Conservation (phyloP, 2,888 invertebrate genomes). For the Timema cristinae region DNA sequence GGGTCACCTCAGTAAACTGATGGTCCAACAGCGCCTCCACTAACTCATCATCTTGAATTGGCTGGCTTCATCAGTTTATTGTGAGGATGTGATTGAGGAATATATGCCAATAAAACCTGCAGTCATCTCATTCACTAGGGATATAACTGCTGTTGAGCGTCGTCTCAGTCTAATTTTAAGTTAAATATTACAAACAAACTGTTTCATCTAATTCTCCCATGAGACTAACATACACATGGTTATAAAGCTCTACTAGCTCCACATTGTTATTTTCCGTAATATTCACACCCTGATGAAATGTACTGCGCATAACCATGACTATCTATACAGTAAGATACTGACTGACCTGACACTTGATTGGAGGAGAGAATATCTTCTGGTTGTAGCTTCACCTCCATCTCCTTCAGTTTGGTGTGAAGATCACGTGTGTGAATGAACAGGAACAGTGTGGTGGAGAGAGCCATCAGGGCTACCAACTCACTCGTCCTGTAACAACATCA, state of each 20-base stretch:
- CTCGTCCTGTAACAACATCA: slow-evolving; percentile 60
- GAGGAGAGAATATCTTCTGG: slow-evolving; percentile 53
- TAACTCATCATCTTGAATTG: too few species aligned
- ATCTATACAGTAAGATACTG: background rate
- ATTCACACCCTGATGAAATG: background rate
- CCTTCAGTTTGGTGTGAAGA: slow-evolving; percentile 71
- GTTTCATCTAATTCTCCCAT: too few species aligned
- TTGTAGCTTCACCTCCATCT: slow-evolving; percentile 74
- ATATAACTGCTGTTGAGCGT: too few species aligned
- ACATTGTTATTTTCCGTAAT: background rate
- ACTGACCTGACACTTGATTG: slow-evolving; percentile 28
- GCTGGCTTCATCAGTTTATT: too few species aligned
- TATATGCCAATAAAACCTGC: too few species aligned
- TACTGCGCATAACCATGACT: background rate
- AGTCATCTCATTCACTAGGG: too few species aligned
- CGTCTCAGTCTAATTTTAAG: too few species aligned
- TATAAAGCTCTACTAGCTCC: background rate
- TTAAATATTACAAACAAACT: too few species aligned
- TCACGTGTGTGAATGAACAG: slow-evolving; percentile 81
- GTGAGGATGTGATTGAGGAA: too few species aligned
- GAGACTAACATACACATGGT: too few species aligned
- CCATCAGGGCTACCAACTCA: slow-evolving; percentile 76
- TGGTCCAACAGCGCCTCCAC: too few species aligned
- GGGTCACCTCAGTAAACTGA: too few species aligned
- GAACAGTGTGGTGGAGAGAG: slow-evolving; percentile 78